Evolutionary conservation across 2,797 vertebrate species (phyloP).

Genomic region (Schizopygopsis pylzovi): DNA sequence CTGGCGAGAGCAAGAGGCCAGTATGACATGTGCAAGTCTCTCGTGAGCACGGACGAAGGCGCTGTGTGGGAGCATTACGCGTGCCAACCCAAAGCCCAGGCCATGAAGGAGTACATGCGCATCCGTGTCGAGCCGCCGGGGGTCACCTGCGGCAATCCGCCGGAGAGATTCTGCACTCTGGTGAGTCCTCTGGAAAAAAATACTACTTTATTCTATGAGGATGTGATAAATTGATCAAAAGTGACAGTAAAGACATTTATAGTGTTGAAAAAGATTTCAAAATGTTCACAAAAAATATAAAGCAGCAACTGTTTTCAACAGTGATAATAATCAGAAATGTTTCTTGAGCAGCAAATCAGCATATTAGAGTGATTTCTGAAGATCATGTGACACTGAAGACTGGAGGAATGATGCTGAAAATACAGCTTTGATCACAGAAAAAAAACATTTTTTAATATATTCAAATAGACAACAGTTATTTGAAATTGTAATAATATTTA

Average conservation of each 20-base stretch:
- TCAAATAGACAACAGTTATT: not conserved
- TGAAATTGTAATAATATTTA: not conserved
- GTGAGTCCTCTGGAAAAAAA: constrained; percentile 80
- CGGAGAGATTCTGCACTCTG: constrained; percentile 97
- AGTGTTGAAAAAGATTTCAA: too few species aligned
- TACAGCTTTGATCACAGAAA: not conserved
- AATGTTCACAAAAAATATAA: too few species aligned
- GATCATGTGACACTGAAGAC: not conserved
- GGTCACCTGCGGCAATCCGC: constrained; percentile 94
- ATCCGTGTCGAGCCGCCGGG: constrained; percentile 92
- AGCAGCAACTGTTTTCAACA: too few species aligned
- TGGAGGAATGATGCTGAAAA: too few species aligned
- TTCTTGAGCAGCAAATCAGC: not conserved
- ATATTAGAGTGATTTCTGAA: not conserved
- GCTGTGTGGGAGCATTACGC: constrained; percentile 96
- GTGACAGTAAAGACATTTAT: too few species aligned
- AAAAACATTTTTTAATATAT: not conserved
- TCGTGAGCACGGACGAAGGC: constrained; percentile 95
- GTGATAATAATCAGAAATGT: not conserved
- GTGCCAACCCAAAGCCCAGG: constrained; percentile 89
- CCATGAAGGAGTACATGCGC: constrained; percentile 91
- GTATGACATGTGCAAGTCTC: constrained; percentile 97
- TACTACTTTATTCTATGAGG: not conserved
- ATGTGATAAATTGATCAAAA: too few species aligned
- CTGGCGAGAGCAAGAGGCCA: constrained; percentile 85